These are phyloP conservation scores for Orestias chungarensis DNA, from an alignment of 2,797 vertebrate species.

Conservation along the genomic window DNA sequence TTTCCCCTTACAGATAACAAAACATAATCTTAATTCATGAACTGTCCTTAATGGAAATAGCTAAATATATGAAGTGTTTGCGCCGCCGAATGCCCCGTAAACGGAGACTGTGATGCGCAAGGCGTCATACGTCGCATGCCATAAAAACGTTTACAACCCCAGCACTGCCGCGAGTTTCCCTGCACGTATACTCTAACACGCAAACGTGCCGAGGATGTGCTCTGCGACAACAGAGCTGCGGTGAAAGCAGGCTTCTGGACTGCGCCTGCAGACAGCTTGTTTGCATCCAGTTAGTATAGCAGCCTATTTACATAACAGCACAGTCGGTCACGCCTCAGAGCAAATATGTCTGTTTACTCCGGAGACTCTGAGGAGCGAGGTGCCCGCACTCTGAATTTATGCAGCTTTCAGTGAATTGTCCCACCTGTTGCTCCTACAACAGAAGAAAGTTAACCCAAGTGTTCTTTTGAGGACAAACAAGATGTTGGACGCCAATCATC, in stretches of 20 bases:
- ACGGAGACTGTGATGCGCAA: conserved; percentile 10
- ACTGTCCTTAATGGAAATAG: neutral
- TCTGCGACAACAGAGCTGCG: conserved; percentile 12
- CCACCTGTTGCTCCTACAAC: conserved; percentile 16
- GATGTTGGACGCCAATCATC: conserved; percentile 66
- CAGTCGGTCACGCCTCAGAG: conserved; percentile 23
- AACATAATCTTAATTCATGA: neutral
- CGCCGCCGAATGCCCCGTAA: conserved; percentile 14
- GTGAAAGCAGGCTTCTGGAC: conserved; percentile 3
- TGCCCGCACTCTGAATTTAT: neutral
- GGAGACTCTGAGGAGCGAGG: neutral
- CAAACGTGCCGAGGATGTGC: conserved; percentile 10
- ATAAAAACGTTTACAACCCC: conserved; percentile 11
- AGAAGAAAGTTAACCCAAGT: conserved; percentile 46
- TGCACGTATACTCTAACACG: conserved; percentile 14
- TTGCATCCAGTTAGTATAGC: conserved; percentile 18
- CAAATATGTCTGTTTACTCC: conserved; percentile 31
- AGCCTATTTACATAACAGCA: conserved; percentile 46
- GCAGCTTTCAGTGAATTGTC: conserved; percentile 14
- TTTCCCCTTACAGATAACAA: no score
- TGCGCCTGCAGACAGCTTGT: conserved; percentile 18
- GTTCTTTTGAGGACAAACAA: conserved; percentile 10
- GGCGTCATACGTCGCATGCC: conserved; percentile 30
- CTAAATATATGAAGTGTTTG: neutral
- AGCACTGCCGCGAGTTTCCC: neutral